These are phyloP conservation scores for Drosophila kuntzei DNA, from an alignment of 2,888 invertebrate species.

Conservation along the genomic window DNA sequence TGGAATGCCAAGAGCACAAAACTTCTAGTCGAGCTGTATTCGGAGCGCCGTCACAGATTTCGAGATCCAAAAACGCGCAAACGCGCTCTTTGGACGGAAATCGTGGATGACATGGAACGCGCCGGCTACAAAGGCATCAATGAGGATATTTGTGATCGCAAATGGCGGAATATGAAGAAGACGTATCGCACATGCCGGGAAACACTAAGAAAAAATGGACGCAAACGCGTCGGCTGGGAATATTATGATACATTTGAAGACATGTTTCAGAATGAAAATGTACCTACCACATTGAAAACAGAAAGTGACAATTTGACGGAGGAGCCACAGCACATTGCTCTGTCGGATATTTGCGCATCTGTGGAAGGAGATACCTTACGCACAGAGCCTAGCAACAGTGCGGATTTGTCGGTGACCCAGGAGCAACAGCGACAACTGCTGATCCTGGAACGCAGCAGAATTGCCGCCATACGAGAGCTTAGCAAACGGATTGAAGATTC, in stretches of 20 bases:
- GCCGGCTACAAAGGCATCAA: conserved; percentile 58
- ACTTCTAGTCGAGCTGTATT: conserved; percentile 55
- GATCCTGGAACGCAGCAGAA: conserved; percentile 55
- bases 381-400: background rate
- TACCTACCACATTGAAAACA: background rate
- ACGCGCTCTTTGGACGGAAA: conserved; percentile 53
- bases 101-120: conserved; percentile 58
- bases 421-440: conserved; percentile 58
- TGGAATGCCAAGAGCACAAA: conserved; percentile 59
- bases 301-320: background rate
- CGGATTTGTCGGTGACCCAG: conserved; percentile 23
- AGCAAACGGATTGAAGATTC: conserved; percentile 64
- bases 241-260: conserved; percentile 56
- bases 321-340: conserved; percentile 10
- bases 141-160: conserved; percentile 61
- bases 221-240: conserved; percentile 59
- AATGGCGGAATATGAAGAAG: conserved; percentile 67
- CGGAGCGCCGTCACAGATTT: conserved; percentile 44
- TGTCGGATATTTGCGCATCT: conserved; percentile 23
- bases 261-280: conserved; percentile 50
- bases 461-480: conserved; percentile 53
- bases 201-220: conserved; percentile 46
- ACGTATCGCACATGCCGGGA: conserved; percentile 62
- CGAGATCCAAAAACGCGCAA: conserved; percentile 58
- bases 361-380: background rate